Base-by-base conservation (phyloP, 2,888 invertebrate species). In the Hydriomena furcata region DNA sequence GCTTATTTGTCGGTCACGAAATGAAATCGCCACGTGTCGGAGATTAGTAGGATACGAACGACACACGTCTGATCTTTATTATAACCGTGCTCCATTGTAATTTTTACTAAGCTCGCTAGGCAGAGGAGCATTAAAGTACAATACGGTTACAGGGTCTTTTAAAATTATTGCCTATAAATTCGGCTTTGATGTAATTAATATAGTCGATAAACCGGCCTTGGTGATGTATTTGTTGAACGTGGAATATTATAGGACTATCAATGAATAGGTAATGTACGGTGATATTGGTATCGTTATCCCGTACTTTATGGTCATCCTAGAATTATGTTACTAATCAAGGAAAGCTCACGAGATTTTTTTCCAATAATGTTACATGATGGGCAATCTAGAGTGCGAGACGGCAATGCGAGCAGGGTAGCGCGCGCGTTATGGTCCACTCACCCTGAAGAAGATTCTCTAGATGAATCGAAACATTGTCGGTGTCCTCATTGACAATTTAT, bases 11-110 rank as follows among this genome's bases (percentile, higher is more conserved):
- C 71, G 80, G 81, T 61, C 63, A 61, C 69, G 68, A 82, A 85
- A 88, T 85, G 87, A 88, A 84, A 84, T 65, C 55, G 87, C 62
- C 90, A 78, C 90, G 90, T 83, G 90, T 60, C 58, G 36, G 25
- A 84, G 88, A 84, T 90, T 86, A 85, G 7, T 42, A 58, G 64
- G 61, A 60, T 63, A 69, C 61, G 63, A 56, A 67, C 75, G 76
- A 63, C 70, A 63, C 58, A 70, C 65, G 61, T 30, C 63, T 63
- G 65, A 71, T 77, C 73, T 74, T 65, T 75, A 71, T 74, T 70
- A 71, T 68, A 57, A 40, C 44, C 38, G 57, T 57, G 27, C 28
- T 42, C 31, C 21, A 37, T 52, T 52, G 47, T 53, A 41, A 54
- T 54, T 55, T 55, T 60, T 48, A 56, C 55, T 60, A 58, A 58